A percentile compares a stretch with the other conserved stretches of the same genome.
Evolutionary conservation across 2,113 vertebrate species (phyloP).

Genomic region (Empidonax alnorum): DNA sequence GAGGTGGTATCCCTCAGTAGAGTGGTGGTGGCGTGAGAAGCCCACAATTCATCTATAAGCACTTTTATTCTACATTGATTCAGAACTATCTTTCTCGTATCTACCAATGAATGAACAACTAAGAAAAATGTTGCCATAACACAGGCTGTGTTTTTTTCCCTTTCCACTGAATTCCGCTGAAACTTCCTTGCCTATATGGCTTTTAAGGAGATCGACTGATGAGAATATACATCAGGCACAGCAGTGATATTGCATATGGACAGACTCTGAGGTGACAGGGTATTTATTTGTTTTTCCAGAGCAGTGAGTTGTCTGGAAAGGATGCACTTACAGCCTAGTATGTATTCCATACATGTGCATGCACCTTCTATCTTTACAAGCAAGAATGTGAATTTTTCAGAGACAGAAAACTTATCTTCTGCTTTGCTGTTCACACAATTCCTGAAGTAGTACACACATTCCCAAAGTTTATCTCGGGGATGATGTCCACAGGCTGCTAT

Average conservation of each 20-base stretch:
- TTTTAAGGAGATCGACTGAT: neutral
- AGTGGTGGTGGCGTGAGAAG: neutral
- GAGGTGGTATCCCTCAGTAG: neutral
- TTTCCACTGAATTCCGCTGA: neutral
- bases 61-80: neutral
- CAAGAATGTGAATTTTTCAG: neutral
- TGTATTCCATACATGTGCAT: neutral
- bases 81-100: neutral
- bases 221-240: neutral
- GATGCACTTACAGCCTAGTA: neutral
- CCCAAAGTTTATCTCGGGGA: neutral
- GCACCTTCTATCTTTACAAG: neutral
- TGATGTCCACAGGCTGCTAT: neutral
- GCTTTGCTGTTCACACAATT: neutral
- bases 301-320: neutral
- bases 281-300: neutral
- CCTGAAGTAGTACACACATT: neutral
- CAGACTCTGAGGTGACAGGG: neutral
- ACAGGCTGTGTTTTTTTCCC: fast-evolving
- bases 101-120: neutral
- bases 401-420: neutral
- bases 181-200: neutral
- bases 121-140: neutral
- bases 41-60: neutral
- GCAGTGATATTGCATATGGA: neutral